Base-by-base conservation (phyloP, 2,113 vertebrate species). In the Festucalex cinctus region DNA sequence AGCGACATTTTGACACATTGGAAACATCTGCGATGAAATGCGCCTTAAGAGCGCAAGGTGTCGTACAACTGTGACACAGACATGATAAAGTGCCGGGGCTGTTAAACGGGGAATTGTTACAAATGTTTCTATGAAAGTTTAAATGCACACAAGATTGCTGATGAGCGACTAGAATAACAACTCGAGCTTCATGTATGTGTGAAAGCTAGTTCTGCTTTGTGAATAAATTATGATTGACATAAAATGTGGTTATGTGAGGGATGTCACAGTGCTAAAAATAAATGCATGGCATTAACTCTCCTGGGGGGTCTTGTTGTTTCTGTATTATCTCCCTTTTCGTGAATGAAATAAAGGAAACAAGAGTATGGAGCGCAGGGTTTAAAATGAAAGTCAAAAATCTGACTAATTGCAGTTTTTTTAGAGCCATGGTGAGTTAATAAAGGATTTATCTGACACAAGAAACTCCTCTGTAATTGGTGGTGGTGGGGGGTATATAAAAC, bases 221-320 rank as follows among this genome's bases (percentile, higher is more conserved):
- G 61, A 83, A 71, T 70, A 77, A 82, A 82, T 57, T 69, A 64
- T 70, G 65, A 65, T 48, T 79, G 67, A 76, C 32, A 63, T 78
- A 36, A 70, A 69, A 75, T 36, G 35, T 70, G 71, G 54, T 63
- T 60, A 48, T 79, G 54, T 66, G 72, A 76, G 65, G 74, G 75
- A 54, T 85, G 78, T 84, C 71, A 63, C 78, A 75, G 65, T 70
- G 76, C 62, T 86, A 59, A 89, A 4, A 91, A 91, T 91, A 89
- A 90, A 90, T 73, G 81, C 86, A 89, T 86, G 82, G 73, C 67
- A 80, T 88, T 85, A 82, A 79, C 65, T 76, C 70, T 74, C 64
- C 28, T 61, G 41, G 58, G 54, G 22, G 67, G 41, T 56, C 16
- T 48, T 49, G 44, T 14, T 1, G n/a, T 76, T 62, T 72, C 41